Percentiles rank a stretch among this genome's conserved stretches.
Evolutionary conservation across 2,113 vertebrate genomes (phyloP).

Genomic region (Centropristis striata): DNA sequence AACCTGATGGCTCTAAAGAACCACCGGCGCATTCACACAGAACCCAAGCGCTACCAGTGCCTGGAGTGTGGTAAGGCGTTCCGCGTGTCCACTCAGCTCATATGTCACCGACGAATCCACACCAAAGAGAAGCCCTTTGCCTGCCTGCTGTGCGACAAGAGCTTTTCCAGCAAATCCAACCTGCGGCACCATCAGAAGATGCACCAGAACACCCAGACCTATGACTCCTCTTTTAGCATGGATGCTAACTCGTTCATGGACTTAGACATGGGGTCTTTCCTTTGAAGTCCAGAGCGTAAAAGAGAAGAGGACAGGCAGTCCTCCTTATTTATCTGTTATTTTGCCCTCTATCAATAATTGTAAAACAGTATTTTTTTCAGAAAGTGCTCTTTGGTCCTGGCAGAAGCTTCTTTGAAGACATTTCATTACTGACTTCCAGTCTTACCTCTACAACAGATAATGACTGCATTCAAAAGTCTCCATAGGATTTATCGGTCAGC

Average conservation of each 20-base stretch:
- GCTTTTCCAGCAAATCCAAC: slow-evolving; percentile 87
- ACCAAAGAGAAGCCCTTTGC: slow-evolving; percentile 87
- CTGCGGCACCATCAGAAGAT: slow-evolving; percentile 89
- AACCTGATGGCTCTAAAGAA: slow-evolving; percentile 88
- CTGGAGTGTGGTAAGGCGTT: slow-evolving; percentile 89
- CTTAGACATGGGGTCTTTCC: slow-evolving; percentile 82
- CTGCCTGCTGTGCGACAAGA: slow-evolving; percentile 84
- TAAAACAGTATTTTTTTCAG: slow-evolving; percentile 73
- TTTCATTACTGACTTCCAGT: slow-evolving; percentile 54
- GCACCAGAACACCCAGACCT: slow-evolving; percentile 85
- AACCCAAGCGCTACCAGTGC: slow-evolving; percentile 91
- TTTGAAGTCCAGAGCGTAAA: slow-evolving; percentile 62
- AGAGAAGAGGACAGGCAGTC: slow-evolving; percentile 40
- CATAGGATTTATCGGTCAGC: slow-evolving; percentile 20
- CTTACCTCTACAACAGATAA: slow-evolving; percentile 58
- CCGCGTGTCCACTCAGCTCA: slow-evolving; percentile 87
- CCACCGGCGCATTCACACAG: slow-evolving; percentile 87
- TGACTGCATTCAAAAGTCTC: slow-evolving; percentile 18
- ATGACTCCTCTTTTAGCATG: slow-evolving; percentile 85
- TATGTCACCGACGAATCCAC: slow-evolving; percentile 86
- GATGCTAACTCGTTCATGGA: slow-evolving; percentile 86
- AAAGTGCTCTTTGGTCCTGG: slow-evolving; percentile 45
- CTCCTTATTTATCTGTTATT: slow-evolving; percentile 53
- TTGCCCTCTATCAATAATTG: slow-evolving; percentile 77
- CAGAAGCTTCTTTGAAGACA: slow-evolving; percentile 26